phyloP scores from a whole-genome alignment of 2,888 invertebrate species.

The Gymnosoma rotundatum region DNA sequence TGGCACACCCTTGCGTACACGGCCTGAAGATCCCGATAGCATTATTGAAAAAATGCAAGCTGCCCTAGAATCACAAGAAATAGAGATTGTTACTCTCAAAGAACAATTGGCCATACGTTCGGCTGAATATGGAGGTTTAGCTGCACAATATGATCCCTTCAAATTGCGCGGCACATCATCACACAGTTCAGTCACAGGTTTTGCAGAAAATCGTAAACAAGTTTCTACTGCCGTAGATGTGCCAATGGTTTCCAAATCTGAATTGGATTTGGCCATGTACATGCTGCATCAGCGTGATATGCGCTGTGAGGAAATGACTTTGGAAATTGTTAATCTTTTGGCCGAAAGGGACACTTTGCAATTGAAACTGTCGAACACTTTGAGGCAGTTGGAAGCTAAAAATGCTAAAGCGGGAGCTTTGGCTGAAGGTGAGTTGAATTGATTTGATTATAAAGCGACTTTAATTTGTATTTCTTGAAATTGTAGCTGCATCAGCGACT shows the following conservation, averaged over 20 bases:
- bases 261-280: slow-evolving; percentile 90
- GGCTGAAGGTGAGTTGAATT: slow-evolving; percentile 48
- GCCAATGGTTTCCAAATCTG: slow-evolving; percentile 83
- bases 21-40: slow-evolving; percentile 75
- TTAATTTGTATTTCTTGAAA: neutral
- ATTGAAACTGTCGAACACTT: slow-evolving; percentile 90
- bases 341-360: slow-evolving; percentile 94
- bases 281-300: slow-evolving; percentile 94
- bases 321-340: slow-evolving; percentile 90
- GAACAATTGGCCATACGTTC: slow-evolving; percentile 86
- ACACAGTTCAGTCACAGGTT: slow-evolving; percentile 71
- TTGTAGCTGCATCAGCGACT: slow-evolving; percentile 16
- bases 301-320: slow-evolving; percentile 92
- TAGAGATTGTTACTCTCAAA: slow-evolving; percentile 88
- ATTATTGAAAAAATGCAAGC: slow-evolving; percentile 81
- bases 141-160: slow-evolving; percentile 82
- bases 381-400: slow-evolving; percentile 88
- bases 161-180: slow-evolving; percentile 77
- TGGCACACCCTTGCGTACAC: slow-evolving; percentile 70
- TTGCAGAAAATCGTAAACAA: slow-evolving; percentile 41
- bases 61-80: slow-evolving; percentile 87
- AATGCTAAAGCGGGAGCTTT: slow-evolving; percentile 64
- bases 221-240: slow-evolving; percentile 67
- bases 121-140: slow-evolving; percentile 84
- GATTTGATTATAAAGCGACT: neutral